A percentile compares a stretch with the other conserved stretches of the same genome.
Conservation (phyloP, 1,140 invertebrate genomes). For the Bicyclus anynana region DNA sequence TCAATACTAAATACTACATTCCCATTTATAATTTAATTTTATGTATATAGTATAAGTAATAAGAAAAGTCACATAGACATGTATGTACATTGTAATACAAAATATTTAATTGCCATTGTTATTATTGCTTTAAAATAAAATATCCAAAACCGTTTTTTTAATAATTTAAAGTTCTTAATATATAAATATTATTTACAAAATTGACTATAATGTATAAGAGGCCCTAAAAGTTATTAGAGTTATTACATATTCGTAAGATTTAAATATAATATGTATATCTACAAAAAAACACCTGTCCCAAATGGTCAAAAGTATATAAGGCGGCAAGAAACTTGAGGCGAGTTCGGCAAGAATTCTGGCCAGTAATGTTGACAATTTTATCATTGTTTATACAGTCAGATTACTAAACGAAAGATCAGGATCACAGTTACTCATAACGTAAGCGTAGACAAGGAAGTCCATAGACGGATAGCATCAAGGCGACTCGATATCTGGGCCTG, state of each 20-base stretch:
- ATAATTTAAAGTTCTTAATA: too few species aligned
- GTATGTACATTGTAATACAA: not conserved
- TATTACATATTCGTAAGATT: not conserved
- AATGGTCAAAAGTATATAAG: too few species aligned
- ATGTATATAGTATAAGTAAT: not conserved
- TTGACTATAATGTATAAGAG: not conserved
- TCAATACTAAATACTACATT: slow-evolving; percentile 1
- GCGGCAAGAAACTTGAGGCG: too few species aligned
- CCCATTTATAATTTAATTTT: not conserved
- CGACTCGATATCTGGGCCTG: too few species aligned
- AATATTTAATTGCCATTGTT: not conserved
- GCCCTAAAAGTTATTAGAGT: not conserved
- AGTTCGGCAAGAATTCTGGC: too few species aligned
- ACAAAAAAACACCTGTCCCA: not conserved
- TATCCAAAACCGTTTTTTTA: not conserved
- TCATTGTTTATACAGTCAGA: too few species aligned
- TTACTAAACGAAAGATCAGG: too few species aligned
- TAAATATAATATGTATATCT: not conserved
- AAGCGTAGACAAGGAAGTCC: too few species aligned
- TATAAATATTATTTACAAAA: not conserved
- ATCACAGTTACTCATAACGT: too few species aligned
- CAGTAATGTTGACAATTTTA: too few species aligned
- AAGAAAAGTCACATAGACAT: not conserved
- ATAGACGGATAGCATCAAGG: too few species aligned
- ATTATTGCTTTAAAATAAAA: not conserved